These are phyloP conservation scores for Scomber scombrus DNA, from an alignment of 2,113 vertebrate genomes.

Conservation along the genomic window DNA sequence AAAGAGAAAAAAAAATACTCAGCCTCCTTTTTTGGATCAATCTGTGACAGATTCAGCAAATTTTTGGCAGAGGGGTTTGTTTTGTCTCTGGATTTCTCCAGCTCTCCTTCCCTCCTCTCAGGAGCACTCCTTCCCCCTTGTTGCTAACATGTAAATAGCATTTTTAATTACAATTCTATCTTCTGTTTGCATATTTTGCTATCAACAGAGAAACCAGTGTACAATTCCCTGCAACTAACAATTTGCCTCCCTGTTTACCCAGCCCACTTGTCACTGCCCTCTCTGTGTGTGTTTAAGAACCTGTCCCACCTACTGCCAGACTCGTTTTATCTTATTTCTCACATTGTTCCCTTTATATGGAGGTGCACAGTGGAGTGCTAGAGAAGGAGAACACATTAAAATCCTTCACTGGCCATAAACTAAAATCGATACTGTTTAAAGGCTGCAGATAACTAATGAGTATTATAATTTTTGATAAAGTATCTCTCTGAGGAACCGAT, in stretches of 20 bases:
- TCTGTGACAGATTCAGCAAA: constrained; percentile 41
- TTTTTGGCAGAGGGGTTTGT: constrained; percentile 67
- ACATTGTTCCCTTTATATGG: constrained; percentile 2
- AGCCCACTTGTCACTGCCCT: constrained; percentile 35
- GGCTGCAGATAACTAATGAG: not conserved
- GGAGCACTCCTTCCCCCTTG: constrained; percentile 38
- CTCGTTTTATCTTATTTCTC: constrained; percentile 27
- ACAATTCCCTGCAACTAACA: constrained; percentile 39
- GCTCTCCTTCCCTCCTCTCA: constrained; percentile 15
- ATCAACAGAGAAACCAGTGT: constrained; percentile 34
- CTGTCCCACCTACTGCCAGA: constrained; percentile 39
- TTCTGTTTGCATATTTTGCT: constrained; percentile 35
- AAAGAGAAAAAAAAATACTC: constrained; percentile 23
- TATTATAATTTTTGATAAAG: constrained; percentile 14
- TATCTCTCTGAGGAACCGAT: constrained; percentile 9
- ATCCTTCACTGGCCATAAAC: not conserved
- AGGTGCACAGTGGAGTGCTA: constrained; percentile 23
- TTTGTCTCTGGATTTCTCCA: constrained; percentile 62
- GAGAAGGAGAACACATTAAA: not conserved
- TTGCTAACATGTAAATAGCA: constrained; percentile 55
- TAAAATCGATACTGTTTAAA: constrained; percentile 17
- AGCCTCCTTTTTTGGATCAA: constrained; percentile 55
- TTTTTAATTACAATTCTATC: constrained; percentile 72
- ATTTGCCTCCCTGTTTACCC: constrained; percentile 60
- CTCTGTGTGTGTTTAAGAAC: constrained; percentile 24